phyloP scores from a whole-genome alignment of 2,888 invertebrate genomes.

The Eledone cirrhosa region DNA sequence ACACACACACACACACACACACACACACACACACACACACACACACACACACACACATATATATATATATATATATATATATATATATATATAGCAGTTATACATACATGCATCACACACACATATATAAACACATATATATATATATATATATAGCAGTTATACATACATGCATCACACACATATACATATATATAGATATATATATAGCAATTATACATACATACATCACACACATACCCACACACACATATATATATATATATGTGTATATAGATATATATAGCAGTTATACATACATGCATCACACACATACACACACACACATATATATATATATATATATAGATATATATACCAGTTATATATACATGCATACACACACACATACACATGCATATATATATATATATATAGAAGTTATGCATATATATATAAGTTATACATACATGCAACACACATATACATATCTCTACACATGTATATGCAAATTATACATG shows the following conservation, averaged over 20 bases:
- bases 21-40: slow-evolving; percentile 12
- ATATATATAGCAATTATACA: no score
- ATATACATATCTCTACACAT: no score
- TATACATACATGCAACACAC: no score
- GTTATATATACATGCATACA: not conserved
- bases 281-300: no score
- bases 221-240: slow-evolving; percentile 30
- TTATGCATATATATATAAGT: no score
- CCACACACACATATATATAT: slow-evolving; percentile 30
- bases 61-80: slow-evolving; percentile 12
- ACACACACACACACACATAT: slow-evolving; percentile 25
- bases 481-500: no score
- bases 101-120: no score
- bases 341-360: not conserved
- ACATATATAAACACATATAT: no score
- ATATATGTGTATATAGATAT: slow-evolving; percentile 17
- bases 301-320: not conserved
- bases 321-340: slow-evolving; percentile 11
- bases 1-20: slow-evolving; percentile 22
- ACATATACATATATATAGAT: no score
- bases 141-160: no score
- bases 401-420: not conserved
- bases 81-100: no score
- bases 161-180: no score
- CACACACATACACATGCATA: not conserved